These are phyloP conservation scores for Neolamprologus kungweensis DNA, from an alignment of 2,113 vertebrate species.

Conservation along the genomic window DNA sequence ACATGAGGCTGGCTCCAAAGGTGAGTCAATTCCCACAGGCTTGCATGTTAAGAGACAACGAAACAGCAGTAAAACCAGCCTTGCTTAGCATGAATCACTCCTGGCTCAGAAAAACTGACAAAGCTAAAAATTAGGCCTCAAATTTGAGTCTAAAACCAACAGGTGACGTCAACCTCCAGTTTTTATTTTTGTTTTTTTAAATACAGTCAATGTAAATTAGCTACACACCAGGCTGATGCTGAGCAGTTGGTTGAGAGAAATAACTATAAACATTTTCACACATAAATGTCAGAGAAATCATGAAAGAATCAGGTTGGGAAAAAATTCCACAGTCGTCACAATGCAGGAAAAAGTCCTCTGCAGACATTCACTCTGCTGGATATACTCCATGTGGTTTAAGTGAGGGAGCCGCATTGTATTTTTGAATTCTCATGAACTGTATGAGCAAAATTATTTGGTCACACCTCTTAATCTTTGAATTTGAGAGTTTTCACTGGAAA, in stretches of 20 bases:
- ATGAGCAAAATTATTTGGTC: neutral
- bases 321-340: neutral
- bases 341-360: neutral
- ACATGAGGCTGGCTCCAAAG: neutral
- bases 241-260: neutral
- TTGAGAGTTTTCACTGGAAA: neutral
- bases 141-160: neutral
- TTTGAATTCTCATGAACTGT: neutral
- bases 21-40: neutral
- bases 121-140: neutral
- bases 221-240: neutral
- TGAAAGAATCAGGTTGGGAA: neutral
- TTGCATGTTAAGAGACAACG: neutral
- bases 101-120: neutral
- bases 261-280: neutral
- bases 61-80: neutral
- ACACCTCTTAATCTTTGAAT: neutral
- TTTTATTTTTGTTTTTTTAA: neutral
- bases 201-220: neutral
- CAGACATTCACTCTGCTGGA: neutral
- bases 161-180: accelerated
- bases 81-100: neutral
- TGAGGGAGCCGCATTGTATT: accelerated
- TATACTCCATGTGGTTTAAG: neutral
- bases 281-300: neutral